A percentile compares a stretch with the other conserved stretches of the same genome.
Conservation (phyloP, 2,797 vertebrate species). For the Rachycentron canadum region DNA sequence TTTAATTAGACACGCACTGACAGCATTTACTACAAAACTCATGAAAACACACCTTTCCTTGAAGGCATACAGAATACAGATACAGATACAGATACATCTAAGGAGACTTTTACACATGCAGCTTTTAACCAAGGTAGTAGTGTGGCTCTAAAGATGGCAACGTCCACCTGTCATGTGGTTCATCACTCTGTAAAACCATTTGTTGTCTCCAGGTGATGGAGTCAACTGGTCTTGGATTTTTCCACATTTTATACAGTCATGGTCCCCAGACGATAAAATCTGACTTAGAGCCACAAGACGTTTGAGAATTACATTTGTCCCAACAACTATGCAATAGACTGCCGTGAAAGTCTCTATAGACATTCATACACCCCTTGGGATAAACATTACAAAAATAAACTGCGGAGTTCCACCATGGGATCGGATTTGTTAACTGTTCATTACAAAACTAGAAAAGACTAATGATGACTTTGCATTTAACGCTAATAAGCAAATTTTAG, state of each 20-base stretch:
- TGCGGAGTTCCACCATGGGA: background rate
- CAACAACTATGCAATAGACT: background rate
- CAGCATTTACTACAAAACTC: background rate
- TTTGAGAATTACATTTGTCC: background rate
- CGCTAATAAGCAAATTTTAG: too few relatives aligned
- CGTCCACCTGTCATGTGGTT: background rate
- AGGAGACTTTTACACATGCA: background rate
- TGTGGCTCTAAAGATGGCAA: background rate
- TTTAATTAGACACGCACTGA: slow-evolving; percentile 22
- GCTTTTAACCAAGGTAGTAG: background rate
- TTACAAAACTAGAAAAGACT: too few relatives aligned
- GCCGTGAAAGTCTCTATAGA: too few relatives aligned
- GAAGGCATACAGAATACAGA: background rate
- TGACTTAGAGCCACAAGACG: background rate
- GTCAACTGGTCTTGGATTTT: background rate
- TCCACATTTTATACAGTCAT: background rate
- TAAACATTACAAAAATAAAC: too few relatives aligned
- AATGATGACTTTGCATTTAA: too few relatives aligned
- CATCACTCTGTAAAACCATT: background rate
- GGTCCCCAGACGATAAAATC: background rate
- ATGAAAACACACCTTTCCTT: slow-evolving; percentile 8
- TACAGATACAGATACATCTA: too few relatives aligned
- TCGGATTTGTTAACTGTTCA: background rate
- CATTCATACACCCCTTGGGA: too few relatives aligned
- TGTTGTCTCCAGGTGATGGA: background rate